Evolutionary conservation across 2,888 invertebrate species (phyloP).

Genomic region (Salticus scenicus): DNA sequence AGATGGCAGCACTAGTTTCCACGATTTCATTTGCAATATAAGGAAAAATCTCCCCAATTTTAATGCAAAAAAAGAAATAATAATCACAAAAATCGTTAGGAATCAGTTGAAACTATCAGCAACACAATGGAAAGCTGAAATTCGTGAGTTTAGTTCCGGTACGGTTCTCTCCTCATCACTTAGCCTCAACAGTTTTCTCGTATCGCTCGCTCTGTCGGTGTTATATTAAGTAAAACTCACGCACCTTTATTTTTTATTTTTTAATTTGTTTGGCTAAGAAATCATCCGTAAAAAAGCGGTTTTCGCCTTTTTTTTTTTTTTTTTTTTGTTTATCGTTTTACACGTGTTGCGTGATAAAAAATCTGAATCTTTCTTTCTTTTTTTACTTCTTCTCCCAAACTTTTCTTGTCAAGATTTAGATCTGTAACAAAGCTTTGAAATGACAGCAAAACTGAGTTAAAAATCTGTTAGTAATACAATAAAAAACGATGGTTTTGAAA

Average conservation of each 20-base stretch:
- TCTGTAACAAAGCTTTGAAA: not conserved
- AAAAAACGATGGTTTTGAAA: not conserved
- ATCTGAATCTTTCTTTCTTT: not conserved
- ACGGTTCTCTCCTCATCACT: not conserved
- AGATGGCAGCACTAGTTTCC: not conserved
- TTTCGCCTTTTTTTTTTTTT: not conserved
- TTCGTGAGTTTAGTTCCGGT: constrained; percentile 17
- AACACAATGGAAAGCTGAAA: constrained; percentile 12
- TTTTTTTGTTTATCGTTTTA: not conserved
- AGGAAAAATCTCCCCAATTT: not conserved
- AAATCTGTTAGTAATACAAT: constrained; percentile 9
- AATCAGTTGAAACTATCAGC: constrained; percentile 10
- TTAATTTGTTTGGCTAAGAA: constrained; percentile 9
- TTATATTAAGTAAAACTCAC: constrained; percentile 13
- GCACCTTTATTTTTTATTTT: not conserved
- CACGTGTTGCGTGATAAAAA: not conserved
- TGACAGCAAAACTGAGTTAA: constrained; percentile 5
- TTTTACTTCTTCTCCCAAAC: not conserved
- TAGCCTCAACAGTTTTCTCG: not conserved
- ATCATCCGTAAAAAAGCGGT: not conserved
- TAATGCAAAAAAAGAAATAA: not conserved
- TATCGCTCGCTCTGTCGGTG: not conserved
- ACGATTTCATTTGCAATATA: not conserved
- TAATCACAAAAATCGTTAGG: not conserved
- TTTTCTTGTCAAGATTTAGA: not conserved